Conservation (phyloP, 1,140 invertebrate genomes). For the Drosophila punjabiensis region DNA sequence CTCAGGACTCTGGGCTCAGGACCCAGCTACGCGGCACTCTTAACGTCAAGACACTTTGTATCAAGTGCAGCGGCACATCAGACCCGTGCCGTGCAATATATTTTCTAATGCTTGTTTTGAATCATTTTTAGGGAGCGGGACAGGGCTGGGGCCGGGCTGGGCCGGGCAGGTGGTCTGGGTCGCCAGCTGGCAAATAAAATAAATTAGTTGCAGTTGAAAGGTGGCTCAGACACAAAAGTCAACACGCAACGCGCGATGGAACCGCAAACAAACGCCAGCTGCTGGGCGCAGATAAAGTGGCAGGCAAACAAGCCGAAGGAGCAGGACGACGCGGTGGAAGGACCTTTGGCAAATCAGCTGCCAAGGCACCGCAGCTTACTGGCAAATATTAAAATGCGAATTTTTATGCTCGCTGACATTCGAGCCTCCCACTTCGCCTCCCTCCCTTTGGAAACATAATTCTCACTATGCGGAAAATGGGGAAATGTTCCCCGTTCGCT, state of each 20-base stretch:
- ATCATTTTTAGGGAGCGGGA: constrained; percentile 60
- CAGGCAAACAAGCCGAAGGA: constrained; percentile 65
- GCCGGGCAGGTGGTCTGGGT: constrained; percentile 7
- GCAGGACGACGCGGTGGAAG: constrained; percentile 19
- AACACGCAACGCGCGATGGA: constrained; percentile 79
- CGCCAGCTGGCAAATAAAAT: constrained; percentile 79
- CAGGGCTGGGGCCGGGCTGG: not conserved
- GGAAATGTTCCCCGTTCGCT: constrained; percentile 16
- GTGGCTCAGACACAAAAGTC: constrained; percentile 81
- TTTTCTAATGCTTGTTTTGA: constrained; percentile 83
- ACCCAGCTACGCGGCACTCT: constrained; percentile 17
- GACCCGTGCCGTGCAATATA: constrained; percentile 56
- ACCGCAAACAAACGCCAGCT: constrained; percentile 83
- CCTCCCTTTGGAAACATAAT: constrained; percentile 54
- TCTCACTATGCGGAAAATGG: constrained; percentile 63
- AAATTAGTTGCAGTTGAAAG: constrained; percentile 83
- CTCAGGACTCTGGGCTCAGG: constrained; percentile 4
- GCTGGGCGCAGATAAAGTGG: constrained; percentile 79
- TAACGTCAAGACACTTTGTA: constrained; percentile 64
- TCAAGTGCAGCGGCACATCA: constrained; percentile 57
- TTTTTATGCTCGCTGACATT: constrained; percentile 81
- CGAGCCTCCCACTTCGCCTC: constrained; percentile 43
- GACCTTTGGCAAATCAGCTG: constrained; percentile 73
- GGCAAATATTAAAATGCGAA: constrained; percentile 84
- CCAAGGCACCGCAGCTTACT: constrained; percentile 73